Percentiles rank a stretch among this genome's conserved stretches.
Conservation (phyloP, 2,797 vertebrate species). For the Sebastes nivosus region DNA sequence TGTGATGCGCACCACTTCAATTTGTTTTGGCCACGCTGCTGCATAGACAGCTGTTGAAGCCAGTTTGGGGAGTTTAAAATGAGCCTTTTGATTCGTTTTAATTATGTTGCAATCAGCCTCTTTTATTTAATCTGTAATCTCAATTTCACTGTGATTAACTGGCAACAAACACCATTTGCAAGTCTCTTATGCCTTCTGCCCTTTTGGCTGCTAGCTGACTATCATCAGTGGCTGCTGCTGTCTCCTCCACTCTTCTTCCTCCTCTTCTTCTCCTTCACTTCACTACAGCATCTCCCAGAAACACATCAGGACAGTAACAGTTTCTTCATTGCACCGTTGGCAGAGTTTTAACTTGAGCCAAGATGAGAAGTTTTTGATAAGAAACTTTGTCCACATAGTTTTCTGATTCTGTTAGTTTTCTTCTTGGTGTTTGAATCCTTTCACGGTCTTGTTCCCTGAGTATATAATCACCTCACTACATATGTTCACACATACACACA, state of each 20-base stretch:
- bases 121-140: constrained; percentile 38
- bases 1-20: neutral
- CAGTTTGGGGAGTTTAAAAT: constrained; percentile 3
- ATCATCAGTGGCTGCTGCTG: constrained; percentile 1
- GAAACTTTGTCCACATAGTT: neutral
- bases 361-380: neutral
- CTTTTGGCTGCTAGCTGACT: constrained; percentile 16
- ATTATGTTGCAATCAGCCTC: constrained; percentile 27
- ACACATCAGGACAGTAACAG: neutral
- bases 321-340: neutral
- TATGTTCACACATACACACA: neutral
- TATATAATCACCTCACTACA: neutral
- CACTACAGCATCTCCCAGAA: neutral
- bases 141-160: constrained; percentile 17
- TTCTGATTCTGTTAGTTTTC: neutral
- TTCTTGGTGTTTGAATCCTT: neutral
- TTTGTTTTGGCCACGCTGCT: neutral
- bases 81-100: constrained; percentile 19
- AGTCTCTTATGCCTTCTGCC: constrained; percentile 25
- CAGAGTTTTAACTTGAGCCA: neutral
- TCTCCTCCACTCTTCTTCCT: constrained; percentile 7
- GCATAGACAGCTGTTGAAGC: neutral
- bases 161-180: constrained; percentile 19
- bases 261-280: constrained; percentile 20
- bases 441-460: neutral